These are phyloP conservation scores for Microcebus murinus DNA, from an alignment of 2,113 vertebrate genomes.

Conservation along the genomic window DNA sequence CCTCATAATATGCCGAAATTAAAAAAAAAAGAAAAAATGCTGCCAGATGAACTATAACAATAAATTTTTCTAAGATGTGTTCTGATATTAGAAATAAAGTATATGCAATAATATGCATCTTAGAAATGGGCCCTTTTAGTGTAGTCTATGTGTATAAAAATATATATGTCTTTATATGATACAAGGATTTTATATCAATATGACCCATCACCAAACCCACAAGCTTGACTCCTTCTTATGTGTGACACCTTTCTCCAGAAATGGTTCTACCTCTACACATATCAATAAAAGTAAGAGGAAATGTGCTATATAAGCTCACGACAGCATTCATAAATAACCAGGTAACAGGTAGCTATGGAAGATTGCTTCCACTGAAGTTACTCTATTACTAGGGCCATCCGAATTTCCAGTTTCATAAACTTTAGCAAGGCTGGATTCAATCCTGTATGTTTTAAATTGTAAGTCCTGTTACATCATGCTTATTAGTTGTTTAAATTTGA, in stretches of 20 bases:
- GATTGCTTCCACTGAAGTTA: neutral
- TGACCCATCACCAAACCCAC: neutral
- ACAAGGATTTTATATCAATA: neutral
- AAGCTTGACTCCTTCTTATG: neutral
- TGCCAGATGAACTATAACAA: neutral
- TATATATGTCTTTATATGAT: neutral
- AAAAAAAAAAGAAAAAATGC: neutral
- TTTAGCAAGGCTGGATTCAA: neutral
- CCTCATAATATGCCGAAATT: no score
- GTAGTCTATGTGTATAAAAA: neutral
- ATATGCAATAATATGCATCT: neutral
- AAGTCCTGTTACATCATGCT: neutral
- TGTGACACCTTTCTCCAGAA: neutral
- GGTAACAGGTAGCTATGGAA: neutral
- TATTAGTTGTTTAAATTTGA: neutral
- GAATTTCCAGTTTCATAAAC: constrained; percentile 12
- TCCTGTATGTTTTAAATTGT: neutral
- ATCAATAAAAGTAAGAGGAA: neutral
- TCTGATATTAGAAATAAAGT: constrained; percentile 36
- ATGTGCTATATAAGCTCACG: neutral
- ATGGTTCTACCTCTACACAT: neutral
- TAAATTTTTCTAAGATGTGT: neutral
- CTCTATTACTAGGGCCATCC: neutral
- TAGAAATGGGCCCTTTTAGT: neutral
- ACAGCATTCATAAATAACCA: neutral